A percentile compares a stretch with the other conserved stretches of the same genome.
phyloP scores from a whole-genome alignment of 2,888 invertebrate species.

The Standfussiana lucernea region DNA sequence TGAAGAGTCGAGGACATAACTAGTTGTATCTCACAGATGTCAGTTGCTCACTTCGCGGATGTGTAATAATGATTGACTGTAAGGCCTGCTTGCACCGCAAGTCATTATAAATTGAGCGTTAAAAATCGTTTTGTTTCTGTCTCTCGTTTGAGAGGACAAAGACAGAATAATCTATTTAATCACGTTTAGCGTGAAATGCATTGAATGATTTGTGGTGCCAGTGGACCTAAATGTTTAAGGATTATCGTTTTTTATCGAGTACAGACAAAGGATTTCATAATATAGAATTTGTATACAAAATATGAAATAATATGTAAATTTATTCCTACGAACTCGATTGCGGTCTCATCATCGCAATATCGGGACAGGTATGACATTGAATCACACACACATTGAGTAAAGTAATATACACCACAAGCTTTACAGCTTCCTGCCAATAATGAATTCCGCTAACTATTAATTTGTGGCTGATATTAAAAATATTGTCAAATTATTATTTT shows the following conservation, averaged over 20 bases:
- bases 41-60: conserved; percentile 8
- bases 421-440: background rate
- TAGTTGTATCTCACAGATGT: conserved; percentile 34
- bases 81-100: background rate
- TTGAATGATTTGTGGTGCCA: background rate
- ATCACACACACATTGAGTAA: background rate
- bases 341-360: background rate
- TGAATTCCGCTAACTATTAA: background rate
- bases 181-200: background rate
- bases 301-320: background rate
- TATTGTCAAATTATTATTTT: background rate
- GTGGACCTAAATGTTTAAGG: background rate
- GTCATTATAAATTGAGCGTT: background rate
- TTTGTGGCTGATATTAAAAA: conserved; percentile 25
- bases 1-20: conserved; percentile 49
- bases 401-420: conserved; percentile 2
- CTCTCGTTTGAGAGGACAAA: background rate
- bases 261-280: background rate
- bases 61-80: conserved; percentile 24
- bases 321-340: conserved; percentile 10
- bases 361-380: background rate
- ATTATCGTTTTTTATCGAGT: conserved; percentile 1
- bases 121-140: background rate
- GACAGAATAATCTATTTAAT: background rate
- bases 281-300: background rate